Conservation (phyloP, 2,888 invertebrate species). For the Unio pictorum region DNA sequence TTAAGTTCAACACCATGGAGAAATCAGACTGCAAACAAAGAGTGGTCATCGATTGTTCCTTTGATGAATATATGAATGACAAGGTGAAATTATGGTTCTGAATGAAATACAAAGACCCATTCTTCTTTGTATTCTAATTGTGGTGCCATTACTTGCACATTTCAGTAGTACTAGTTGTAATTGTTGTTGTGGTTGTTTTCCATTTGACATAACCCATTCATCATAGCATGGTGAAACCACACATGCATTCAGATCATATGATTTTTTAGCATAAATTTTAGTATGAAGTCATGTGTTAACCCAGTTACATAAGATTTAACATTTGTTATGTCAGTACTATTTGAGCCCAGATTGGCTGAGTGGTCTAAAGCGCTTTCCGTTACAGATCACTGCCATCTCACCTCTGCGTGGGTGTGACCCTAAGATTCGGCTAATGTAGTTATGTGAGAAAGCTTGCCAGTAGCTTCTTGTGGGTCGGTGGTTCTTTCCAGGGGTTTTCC, state of each 20-base stretch:
- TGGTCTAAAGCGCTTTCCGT: too few relatives aligned
- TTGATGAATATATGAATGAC: constrained; percentile 91
- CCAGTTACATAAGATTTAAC: too few relatives aligned
- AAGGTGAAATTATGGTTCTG: constrained; percentile 71
- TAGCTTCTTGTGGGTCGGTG: too few relatives aligned
- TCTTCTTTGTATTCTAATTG: background rate
- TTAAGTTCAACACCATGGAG: constrained; percentile 80
- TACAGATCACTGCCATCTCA: too few relatives aligned
- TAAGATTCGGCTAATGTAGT: too few relatives aligned
- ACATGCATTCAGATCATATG: background rate
- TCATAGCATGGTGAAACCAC: background rate
- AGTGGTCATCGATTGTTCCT: constrained; percentile 91
- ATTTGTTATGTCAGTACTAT: too few relatives aligned
- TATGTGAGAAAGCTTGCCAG: too few relatives aligned
- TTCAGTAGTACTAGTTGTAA: background rate
- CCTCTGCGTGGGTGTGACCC: too few relatives aligned
- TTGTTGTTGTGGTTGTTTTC: background rate
- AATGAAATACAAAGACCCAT: background rate
- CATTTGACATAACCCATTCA: background rate
- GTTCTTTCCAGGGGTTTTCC: too few relatives aligned
- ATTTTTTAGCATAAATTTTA: background rate
- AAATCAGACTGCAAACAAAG: constrained; percentile 80
- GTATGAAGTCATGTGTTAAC: too few relatives aligned
- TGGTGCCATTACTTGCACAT: too few relatives aligned
- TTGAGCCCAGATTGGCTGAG: too few relatives aligned